Evolutionary conservation across 2,888 invertebrate species (phyloP).

Genomic region (Hylaea fasciaria): DNA sequence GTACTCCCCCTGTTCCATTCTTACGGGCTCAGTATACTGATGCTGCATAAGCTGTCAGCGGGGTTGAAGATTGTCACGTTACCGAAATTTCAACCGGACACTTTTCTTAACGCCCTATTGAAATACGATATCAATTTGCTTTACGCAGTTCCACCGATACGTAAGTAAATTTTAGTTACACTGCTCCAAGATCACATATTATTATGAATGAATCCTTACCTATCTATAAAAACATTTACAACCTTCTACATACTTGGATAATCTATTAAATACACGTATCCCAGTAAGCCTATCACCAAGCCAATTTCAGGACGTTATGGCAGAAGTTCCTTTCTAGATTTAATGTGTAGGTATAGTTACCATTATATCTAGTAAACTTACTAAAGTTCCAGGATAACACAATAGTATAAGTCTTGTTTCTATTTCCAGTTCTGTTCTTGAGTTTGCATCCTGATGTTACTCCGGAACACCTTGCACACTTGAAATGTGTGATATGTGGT

Average conservation of each 20-base stretch:
- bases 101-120: conserved; percentile 85
- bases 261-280: too few species aligned
- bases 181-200: neutral
- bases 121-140: conserved; percentile 85
- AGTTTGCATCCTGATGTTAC: conserved; percentile 85
- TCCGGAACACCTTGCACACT: conserved; percentile 81
- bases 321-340: too few species aligned
- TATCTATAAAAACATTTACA: too few species aligned
- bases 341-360: too few species aligned
- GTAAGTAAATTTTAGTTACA: conserved; percentile 63
- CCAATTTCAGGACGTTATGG: too few species aligned
- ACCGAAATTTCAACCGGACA: conserved; percentile 89
- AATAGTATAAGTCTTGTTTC: neutral
- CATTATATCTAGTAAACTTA: too few species aligned
- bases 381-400: neutral
- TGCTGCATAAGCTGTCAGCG: conserved; percentile 82
- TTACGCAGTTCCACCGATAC: conserved; percentile 91
- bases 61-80: conserved; percentile 88
- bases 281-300: too few species aligned
- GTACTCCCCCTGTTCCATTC: conserved; percentile 92
- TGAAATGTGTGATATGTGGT: conserved; percentile 83
- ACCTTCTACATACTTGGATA: too few species aligned
- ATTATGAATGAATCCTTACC: neutral
- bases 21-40: conserved; percentile 86
- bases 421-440: conserved; percentile 88